Evolutionary conservation across 2,888 invertebrate species (phyloP), one percentile per base, ranked within the genome.

Genomic region (Adelphocoris suturalis): DNA sequence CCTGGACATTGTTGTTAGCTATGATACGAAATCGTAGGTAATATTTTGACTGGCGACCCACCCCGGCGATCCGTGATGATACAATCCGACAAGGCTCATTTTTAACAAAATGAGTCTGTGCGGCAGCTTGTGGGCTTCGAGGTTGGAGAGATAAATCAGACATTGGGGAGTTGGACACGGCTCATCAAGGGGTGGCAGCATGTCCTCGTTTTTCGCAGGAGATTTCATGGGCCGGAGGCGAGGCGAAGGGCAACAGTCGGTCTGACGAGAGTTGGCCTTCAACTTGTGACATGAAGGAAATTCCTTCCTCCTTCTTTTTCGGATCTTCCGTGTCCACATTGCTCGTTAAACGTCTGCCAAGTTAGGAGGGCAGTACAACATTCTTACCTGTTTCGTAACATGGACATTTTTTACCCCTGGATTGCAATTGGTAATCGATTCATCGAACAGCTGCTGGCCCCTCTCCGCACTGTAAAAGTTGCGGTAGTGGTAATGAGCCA

Each of bases 161-260:
- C 48, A 52, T 82, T 82, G 82, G 82, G 82, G 82, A 27, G 82
- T 82, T 82, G 52, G 82, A 52, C 52, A 82, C 82, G 82, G 82
- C 82, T 82, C 82, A 82, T 82, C 82, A 52, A 82, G 48, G n/a
- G 23, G 11, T 47, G 82, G 61, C 61, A n/a, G 28, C 61, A n/a
- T 85, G 61, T 85, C 61, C 85, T 85, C 85, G 85, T 61, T 80
- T 80, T 85, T 61, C 61, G 85, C 48, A 47, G 46, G 37, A 85
- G 37, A 85, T 85, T 85, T 85, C 85, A 85, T 27, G 85, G 85
- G 82, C 48, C 52, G 82, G 27, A 23, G n/a, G 27, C 82, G 82
- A 85, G 61, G 46, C 85, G 55, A 85, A 85, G 85, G 85, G 85
- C 85, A 61, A 19, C 14, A 37, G 46, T n/a, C 46, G 46, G 78